A percentile compares a stretch with the other conserved stretches of the same genome.
Conservation (phyloP, 2,797 vertebrate species). For the Natrix natrix region DNA sequence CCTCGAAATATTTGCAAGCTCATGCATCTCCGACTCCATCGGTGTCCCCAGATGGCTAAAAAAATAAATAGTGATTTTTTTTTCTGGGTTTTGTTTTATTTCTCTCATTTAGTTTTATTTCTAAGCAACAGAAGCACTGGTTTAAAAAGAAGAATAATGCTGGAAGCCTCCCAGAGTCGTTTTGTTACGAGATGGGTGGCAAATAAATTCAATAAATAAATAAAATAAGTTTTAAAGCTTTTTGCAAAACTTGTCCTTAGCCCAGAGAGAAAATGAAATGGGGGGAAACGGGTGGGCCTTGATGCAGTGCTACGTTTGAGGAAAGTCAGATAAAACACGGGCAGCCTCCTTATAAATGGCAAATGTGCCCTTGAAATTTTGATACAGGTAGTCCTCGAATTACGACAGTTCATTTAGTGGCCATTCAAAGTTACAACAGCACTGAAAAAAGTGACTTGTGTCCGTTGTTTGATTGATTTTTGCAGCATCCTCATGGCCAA, state of each 20-base stretch:
- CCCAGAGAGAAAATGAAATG: neutral
- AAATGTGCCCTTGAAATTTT: conserved; percentile 22
- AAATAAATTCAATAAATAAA: neutral
- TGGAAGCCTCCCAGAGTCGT: neutral
- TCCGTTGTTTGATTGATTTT: too few species aligned
- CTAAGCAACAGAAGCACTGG: conserved; percentile 10
- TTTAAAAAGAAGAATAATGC: conserved; percentile 6
- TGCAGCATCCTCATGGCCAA: too few species aligned
- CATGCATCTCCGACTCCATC: neutral
- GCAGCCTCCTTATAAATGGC: neutral
- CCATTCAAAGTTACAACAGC: too few species aligned
- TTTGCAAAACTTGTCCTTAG: conserved; percentile 3
- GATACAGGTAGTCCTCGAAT: neutral
- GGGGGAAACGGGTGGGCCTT: neutral
- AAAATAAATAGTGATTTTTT: neutral
- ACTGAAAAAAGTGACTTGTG: too few species aligned
- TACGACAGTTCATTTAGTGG: neutral
- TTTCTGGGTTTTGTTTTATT: neutral
- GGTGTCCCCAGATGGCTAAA: neutral
- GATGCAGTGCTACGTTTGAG: neutral
- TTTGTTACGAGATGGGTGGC: neutral
- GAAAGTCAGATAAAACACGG: neutral
- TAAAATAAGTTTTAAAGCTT: neutral
- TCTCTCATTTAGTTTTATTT: neutral
- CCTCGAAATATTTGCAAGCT: neutral